Percentiles rank a stretch among this genome's conserved stretches.
Conservation (phyloP, 2,113 vertebrate species). For the Oncorhynchus kisutch region DNA sequence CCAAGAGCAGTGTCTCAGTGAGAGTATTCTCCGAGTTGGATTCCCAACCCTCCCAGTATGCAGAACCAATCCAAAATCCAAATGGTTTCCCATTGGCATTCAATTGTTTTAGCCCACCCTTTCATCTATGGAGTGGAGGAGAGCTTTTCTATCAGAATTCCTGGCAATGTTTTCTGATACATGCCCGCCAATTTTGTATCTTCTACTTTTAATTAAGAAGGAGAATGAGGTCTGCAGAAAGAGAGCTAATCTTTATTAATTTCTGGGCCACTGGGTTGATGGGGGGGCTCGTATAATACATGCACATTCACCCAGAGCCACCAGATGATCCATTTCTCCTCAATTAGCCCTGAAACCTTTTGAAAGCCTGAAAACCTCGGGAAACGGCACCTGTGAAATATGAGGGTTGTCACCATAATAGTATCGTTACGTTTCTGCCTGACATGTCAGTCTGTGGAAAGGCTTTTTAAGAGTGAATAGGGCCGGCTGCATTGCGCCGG, state of each 20-base stretch:
- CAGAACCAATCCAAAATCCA: constrained; percentile 63
- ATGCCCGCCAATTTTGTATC: constrained; percentile 50
- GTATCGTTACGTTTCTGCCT: too few species aligned
- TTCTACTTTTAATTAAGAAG: constrained; percentile 73
- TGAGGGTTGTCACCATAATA: too few species aligned
- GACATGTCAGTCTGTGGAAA: too few species aligned
- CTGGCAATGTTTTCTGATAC: constrained; percentile 58
- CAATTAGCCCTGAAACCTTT: constrained; percentile 60
- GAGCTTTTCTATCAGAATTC: constrained; percentile 59
- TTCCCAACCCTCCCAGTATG: constrained; percentile 17
- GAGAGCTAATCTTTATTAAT: constrained; percentile 77
- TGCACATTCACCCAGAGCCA: constrained; percentile 1
- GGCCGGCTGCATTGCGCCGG: too few species aligned
- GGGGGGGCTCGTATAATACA: constrained; percentile 59
- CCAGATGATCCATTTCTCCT: constrained; percentile 54
- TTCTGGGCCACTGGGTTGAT: constrained; percentile 69
- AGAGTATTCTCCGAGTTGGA: constrained; percentile 33
- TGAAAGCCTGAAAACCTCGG: background rate
- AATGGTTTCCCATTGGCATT: constrained; percentile 64
- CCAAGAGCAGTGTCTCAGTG: constrained; percentile 42
- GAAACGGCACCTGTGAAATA: too few species aligned
- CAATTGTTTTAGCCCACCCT: constrained; percentile 69
- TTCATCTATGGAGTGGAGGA: constrained; percentile 57
- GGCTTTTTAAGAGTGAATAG: too few species aligned
- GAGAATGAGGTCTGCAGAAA: constrained; percentile 69